Conservation (phyloP, 2,888 invertebrate species). For the Hedychridium roseum region DNA sequence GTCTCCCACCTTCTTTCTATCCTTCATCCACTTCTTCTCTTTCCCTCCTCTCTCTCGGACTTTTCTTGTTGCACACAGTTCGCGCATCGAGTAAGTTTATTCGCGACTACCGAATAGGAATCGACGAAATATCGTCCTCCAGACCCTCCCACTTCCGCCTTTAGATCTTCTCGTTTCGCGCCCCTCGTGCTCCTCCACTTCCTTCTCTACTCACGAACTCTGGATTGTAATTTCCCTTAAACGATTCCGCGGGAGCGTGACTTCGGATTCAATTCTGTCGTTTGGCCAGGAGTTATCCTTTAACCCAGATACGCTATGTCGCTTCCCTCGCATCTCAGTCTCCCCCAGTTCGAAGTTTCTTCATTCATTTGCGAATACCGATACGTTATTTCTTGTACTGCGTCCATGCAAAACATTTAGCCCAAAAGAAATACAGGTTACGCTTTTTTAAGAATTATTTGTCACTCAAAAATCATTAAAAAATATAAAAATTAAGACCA, state of each 20-base stretch:
- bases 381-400: too few species aligned
- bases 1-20: too few species aligned
- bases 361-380: too few species aligned
- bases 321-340: not conserved
- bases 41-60: constrained; percentile 25
- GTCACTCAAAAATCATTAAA: too few species aligned
- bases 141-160: too few species aligned
- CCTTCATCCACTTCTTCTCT: constrained; percentile 27
- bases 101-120: constrained; percentile 53
- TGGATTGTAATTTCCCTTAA: constrained; percentile 56
- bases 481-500: too few species aligned
- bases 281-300: constrained; percentile 20
- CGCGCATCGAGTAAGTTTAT: constrained; percentile 48
- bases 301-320: constrained; percentile 22
- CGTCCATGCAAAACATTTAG: too few species aligned
- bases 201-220: constrained; percentile 22
- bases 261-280: constrained; percentile 51
- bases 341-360: not conserved
- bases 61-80: constrained; percentile 37
- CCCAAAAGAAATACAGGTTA: too few species aligned
- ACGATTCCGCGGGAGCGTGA: constrained; percentile 51
- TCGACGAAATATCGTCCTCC: constrained; percentile 53
- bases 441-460: too few species aligned
- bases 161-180: too few species aligned
- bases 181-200: constrained; percentile 17